Evolutionary conservation across 2,113 vertebrate genomes (phyloP).

Genomic region (Corydoras sp.): DNA sequence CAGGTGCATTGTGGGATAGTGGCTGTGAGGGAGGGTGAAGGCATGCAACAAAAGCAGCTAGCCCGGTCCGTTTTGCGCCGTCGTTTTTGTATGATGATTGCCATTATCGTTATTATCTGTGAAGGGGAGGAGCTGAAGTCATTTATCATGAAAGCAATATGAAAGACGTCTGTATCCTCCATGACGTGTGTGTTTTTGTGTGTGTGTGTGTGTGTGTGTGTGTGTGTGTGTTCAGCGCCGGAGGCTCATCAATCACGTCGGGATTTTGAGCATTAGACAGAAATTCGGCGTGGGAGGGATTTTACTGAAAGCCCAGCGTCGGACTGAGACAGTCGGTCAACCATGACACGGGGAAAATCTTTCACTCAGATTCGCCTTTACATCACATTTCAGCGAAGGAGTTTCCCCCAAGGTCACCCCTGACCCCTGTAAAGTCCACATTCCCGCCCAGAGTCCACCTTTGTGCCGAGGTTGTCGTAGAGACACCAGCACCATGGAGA

Average conservation of each 20-base stretch:
- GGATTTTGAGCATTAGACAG: slow-evolving; percentile 22
- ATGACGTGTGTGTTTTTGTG: slow-evolving; percentile 6
- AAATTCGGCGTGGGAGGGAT: slow-evolving; percentile 32
- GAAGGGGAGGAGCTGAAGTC: slow-evolving; percentile 33
- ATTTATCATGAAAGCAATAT: slow-evolving; percentile 59
- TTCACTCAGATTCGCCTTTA: slow-evolving; percentile 10
- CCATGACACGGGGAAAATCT: slow-evolving; percentile 32
- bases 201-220: slow-evolving; percentile 31
- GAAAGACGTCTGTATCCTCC: slow-evolving; percentile 40
- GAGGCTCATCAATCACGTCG: slow-evolving; percentile 43
- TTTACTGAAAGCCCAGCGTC: slow-evolving; percentile 11
- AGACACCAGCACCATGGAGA: slow-evolving; percentile 35
- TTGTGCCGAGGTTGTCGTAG: slow-evolving; percentile 51
- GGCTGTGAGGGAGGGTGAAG: slow-evolving; percentile 22
- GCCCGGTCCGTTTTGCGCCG: neutral
- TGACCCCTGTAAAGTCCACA: slow-evolving; percentile 34
- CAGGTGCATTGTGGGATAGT: slow-evolving; percentile 50
- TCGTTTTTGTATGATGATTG: slow-evolving; percentile 44
- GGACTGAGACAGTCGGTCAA: slow-evolving; percentile 31
- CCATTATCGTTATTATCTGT: slow-evolving; percentile 36
- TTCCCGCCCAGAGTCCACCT: slow-evolving; percentile 46
- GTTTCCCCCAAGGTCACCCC: slow-evolving; percentile 36
- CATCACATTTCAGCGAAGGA: neutral
- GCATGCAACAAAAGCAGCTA: slow-evolving; percentile 20
- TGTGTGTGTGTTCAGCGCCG: slow-evolving; percentile 23